A percentile compares a stretch with the other conserved stretches of the same genome.
phyloP scores from a whole-genome alignment of 2,888 invertebrate genomes.

The Ceratothoa steindachneri region DNA sequence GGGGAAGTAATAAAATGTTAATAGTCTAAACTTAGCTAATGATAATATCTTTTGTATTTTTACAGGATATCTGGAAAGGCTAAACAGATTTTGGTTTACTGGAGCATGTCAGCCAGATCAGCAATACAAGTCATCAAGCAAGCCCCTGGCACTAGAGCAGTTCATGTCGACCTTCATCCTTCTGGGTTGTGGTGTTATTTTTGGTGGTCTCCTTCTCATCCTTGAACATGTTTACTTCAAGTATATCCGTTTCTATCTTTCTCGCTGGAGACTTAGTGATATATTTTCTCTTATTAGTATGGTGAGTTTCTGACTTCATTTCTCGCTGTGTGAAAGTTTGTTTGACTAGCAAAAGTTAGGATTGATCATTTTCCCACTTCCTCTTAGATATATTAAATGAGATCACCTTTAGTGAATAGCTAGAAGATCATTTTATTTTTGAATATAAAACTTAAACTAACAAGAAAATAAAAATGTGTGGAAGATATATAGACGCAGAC shows the following conservation, averaged over 20 bases:
- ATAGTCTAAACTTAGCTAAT: too few relatives aligned
- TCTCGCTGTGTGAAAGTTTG: neutral
- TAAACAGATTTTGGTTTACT: constrained; percentile 91
- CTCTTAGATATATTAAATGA: neutral
- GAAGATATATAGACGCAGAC: too few relatives aligned
- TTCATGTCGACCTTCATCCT: constrained; percentile 95
- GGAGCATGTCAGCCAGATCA: constrained; percentile 90
- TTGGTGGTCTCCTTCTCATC: constrained; percentile 79
- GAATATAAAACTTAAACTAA: neutral
- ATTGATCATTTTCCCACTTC: neutral
- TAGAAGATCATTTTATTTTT: too few relatives aligned
- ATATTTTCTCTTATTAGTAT: constrained; percentile 32
- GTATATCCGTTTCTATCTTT: constrained; percentile 48
- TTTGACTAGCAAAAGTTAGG: neutral
- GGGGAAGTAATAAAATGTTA: too few relatives aligned
- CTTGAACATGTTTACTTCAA: constrained; percentile 91
- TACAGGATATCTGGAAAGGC: constrained; percentile 78
- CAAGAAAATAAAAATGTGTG: neutral
- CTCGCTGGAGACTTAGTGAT: constrained; percentile 26
- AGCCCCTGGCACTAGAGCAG: constrained; percentile 85
- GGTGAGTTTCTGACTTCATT: constrained; percentile 25
- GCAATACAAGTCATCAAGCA: constrained; percentile 84
- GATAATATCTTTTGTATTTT: neutral
- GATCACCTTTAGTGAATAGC: too few relatives aligned
- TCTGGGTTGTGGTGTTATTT: constrained; percentile 86